phyloP scores from a whole-genome alignment of 2,888 invertebrate genomes.

The Deilephila elpenor region DNA sequence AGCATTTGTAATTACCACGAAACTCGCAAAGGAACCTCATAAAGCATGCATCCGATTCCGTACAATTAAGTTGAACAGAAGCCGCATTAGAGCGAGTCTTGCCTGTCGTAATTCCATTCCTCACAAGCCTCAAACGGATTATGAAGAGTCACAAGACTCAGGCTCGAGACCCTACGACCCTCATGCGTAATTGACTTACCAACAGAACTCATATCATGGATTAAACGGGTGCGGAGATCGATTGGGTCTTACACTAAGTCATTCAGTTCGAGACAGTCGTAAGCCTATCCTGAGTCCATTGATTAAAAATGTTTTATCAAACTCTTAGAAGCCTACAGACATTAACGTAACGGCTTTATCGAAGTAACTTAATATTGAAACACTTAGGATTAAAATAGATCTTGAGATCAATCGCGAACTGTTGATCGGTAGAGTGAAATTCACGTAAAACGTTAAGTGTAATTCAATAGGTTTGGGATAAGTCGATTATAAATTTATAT shows the following conservation, averaged over 20 bases:
- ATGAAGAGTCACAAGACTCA: constrained; percentile 48
- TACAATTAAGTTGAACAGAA: constrained; percentile 30
- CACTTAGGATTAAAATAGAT: neutral
- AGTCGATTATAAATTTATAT: no score
- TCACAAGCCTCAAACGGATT: constrained; percentile 55
- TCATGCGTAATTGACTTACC: constrained; percentile 50
- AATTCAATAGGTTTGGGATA: no score
- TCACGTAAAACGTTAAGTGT: neutral
- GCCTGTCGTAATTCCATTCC: constrained; percentile 39
- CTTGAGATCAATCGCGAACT: neutral
- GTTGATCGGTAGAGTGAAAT: constrained; percentile 1
- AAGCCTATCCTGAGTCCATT: neutral
- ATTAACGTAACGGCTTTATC: neutral
- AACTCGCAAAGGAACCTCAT: neutral
- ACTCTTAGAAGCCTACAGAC: neutral
- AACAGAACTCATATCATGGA: constrained; percentile 67
- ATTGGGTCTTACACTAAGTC: constrained; percentile 51
- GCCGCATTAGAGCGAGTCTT: constrained; percentile 28
- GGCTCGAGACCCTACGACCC: constrained; percentile 46
- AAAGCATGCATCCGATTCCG: constrained; percentile 13
- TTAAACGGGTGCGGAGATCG: constrained; percentile 55
- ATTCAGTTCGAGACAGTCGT: constrained; percentile 46
- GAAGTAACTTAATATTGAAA: neutral
- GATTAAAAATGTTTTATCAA: constrained; percentile 10
- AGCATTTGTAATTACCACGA: neutral